Evolutionary conservation across 2,797 vertebrate species (phyloP), one percentile per base, ranked within the genome.

Genomic region (Poeciliopsis turneri): DNA sequence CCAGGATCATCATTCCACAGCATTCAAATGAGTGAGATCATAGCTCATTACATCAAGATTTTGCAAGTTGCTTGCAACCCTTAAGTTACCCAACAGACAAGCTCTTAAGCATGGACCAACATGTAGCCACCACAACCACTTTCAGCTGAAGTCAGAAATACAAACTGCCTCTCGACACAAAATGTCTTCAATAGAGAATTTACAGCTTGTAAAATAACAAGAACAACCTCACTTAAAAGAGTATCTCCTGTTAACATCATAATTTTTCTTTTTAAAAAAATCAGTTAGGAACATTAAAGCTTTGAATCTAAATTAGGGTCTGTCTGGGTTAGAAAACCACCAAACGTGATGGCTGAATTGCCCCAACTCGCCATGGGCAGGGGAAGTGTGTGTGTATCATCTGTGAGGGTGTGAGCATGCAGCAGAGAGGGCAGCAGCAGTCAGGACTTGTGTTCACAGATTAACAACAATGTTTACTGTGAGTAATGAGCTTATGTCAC

Each of bases 1-100:
- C 72, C 36, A 53, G 2, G 2, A 78, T 84, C 79, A 71, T 85
- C 83, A 53, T 72, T 80, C 30, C 72, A 25, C 12, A 33, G 77
- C 77, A 85, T 82, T 88, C 86, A 89, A 91, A 92, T 86, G 90
- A 79, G 80, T 91, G 92, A 92, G 82, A 79, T 91, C 90, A 91
- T 72, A 7, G 78, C 79, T 87, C 79, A 83, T 92, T 87, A 90
- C 83, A 69, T 69, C 55, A 15, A 71, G 69, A 39, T 78, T 82
- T 83, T 72, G 84, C 82, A 90, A 92, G 90, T 75, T 78, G 49
- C 77, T 28, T 66, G 78, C 79, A 86, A 86, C 49, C 78, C 79
- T 78, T 43, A 77, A 82, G 86, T 92, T 87, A 86, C 86, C 72
- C 85, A 87, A 90, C 75, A 77, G 79, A 74, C 64, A 41, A 45